Percentiles rank a stretch among this genome's conserved stretches.
These are phyloP conservation scores for Lepidocyrtoides sp. DNA, from an alignment of 2,888 invertebrate species.

Conservation along the genomic window DNA sequence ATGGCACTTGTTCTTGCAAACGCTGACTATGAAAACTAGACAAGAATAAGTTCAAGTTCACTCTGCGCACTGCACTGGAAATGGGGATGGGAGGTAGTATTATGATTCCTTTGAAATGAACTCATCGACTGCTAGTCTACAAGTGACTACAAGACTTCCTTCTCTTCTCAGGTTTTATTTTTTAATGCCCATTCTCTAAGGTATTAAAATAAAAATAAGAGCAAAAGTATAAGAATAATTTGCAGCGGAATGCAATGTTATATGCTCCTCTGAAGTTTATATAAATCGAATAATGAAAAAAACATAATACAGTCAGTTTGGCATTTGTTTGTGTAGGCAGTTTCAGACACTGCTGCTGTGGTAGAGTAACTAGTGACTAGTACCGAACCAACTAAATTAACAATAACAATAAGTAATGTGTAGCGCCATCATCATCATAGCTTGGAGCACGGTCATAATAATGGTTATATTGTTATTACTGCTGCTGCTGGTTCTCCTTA, in stretches of 20 bases:
- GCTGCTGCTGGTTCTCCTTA: background rate
- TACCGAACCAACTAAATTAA: background rate
- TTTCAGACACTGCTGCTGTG: background rate
- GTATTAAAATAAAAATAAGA: constrained; percentile 21
- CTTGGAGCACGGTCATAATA: background rate
- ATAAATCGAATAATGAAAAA: background rate
- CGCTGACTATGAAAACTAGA: background rate
- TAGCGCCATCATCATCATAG: background rate
- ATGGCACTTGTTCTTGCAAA: background rate
- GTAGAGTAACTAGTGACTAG: no score
- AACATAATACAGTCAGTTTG: background rate
- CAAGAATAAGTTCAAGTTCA: no score
- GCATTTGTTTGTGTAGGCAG: constrained; percentile 1
- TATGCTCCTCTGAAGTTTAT: background rate
- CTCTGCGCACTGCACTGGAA: background rate
- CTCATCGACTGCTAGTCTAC: background rate
- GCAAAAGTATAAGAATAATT: background rate
- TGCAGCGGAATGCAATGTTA: background rate
- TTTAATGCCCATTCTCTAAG: background rate
- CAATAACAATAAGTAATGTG: background rate
- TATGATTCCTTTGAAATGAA: background rate
- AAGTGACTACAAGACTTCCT: constrained; percentile 53
- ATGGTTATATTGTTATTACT: background rate
- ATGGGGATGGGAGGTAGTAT: background rate
- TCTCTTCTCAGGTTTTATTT: constrained; percentile 20